These are phyloP conservation scores for Dreissena rostriformis DNA, from an alignment of 1,140 invertebrate genomes.

Conservation along the genomic window DNA sequence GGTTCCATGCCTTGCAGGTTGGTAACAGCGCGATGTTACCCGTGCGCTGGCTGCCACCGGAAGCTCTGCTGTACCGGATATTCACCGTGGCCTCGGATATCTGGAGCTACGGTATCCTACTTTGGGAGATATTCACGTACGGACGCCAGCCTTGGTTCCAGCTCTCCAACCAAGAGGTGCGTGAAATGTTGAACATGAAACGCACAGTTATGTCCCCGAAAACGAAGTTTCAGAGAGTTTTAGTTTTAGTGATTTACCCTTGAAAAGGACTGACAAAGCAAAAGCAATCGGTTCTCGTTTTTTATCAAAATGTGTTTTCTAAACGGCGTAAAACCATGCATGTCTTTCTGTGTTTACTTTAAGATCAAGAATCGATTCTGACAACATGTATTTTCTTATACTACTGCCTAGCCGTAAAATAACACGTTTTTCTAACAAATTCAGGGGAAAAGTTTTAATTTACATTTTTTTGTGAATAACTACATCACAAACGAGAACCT, in stretches of 20 bases:
- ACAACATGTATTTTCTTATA: too few relatives aligned
- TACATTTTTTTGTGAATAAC: not conserved
- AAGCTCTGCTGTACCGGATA: constrained; percentile 94
- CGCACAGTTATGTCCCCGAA: not conserved
- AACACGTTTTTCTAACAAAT: not conserved
- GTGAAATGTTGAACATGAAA: constrained; percentile 5
- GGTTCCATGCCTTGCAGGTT: constrained; percentile 69
- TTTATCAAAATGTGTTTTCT: too few relatives aligned
- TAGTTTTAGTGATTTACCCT: not conserved
- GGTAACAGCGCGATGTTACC: constrained; percentile 81
- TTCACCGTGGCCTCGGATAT: constrained; percentile 97
- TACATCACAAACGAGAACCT: not conserved
- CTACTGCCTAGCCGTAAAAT: too few relatives aligned
- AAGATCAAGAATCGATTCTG: too few relatives aligned
- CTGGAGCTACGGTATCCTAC: constrained; percentile 97
- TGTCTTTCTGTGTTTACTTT: too few relatives aligned
- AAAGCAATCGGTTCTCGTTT: too few relatives aligned
- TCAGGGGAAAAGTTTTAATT: too few relatives aligned
- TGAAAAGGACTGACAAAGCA: too few relatives aligned
- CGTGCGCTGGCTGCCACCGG: constrained; percentile 86
- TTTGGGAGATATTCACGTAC: constrained; percentile 95
- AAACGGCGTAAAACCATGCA: too few relatives aligned
- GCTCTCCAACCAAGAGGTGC: constrained; percentile 81
- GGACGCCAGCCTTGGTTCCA: constrained; percentile 90
- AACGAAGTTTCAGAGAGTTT: not conserved